Conservation (phyloP, 2,113 vertebrate genomes). For the Phylloscopus trochilus region DNA sequence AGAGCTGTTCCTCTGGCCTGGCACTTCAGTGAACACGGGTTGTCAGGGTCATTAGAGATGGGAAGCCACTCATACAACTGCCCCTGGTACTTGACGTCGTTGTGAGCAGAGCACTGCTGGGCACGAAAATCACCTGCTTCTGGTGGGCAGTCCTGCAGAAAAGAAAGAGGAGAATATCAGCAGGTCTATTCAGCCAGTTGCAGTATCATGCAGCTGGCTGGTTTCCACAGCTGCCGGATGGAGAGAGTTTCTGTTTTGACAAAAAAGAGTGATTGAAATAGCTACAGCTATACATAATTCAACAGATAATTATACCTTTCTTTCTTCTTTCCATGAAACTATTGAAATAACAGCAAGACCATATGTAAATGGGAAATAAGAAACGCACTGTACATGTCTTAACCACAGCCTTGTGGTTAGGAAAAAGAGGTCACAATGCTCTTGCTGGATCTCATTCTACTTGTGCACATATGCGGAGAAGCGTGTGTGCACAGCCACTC, state of each 20-base stretch:
- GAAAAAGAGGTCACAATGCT: neutral
- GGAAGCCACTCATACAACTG: conserved; percentile 94
- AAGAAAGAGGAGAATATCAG: neutral
- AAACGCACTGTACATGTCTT: neutral
- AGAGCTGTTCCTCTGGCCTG: conserved; percentile 80
- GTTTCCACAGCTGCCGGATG: neutral
- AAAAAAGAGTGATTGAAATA: neutral
- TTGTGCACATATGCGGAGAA: neutral
- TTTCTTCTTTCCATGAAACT: neutral
- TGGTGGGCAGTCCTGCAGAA: conserved; percentile 86
- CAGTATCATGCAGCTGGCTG: neutral
- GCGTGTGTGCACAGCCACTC: neutral
- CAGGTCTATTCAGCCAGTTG: neutral
- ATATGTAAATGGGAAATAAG: neutral
- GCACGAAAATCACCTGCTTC: conserved; percentile 93
- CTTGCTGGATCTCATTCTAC: neutral
- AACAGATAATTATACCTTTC: neutral
- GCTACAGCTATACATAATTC: neutral
- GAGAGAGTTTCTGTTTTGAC: neutral
- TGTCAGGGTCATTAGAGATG: conserved; percentile 89
- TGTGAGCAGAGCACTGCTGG: conserved; percentile 96
- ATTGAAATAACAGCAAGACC: neutral
- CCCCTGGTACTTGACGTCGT: conserved; percentile 89
- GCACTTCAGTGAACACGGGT: conserved; percentile 92
- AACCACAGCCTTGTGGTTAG: neutral